Evolutionary conservation across 2,113 vertebrate species (phyloP).

Genomic region (Murina feae): DNA sequence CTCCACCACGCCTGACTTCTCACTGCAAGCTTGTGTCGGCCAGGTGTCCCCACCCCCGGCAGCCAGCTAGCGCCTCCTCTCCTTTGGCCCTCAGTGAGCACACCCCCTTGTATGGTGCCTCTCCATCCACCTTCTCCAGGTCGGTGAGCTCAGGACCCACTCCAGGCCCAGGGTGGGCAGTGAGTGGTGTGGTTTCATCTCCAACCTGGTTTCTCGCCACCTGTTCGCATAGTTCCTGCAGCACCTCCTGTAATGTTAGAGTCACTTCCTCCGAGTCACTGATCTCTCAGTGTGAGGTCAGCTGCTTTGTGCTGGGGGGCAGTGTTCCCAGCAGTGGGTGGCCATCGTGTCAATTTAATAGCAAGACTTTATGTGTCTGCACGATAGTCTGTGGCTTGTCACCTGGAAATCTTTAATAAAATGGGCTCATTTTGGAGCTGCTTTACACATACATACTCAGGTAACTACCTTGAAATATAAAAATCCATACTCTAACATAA

Average conservation of each 20-base stretch:
- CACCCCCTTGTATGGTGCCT: neutral
- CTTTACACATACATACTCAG: neutral
- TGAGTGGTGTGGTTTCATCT: neutral
- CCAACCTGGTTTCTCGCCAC: neutral
- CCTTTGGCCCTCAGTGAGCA: neutral
- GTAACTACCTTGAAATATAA: neutral
- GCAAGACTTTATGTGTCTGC: neutral
- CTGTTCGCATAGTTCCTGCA: fast-evolving
- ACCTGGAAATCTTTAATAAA: neutral
- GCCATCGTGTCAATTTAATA: neutral
- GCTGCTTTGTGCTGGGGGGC: neutral
- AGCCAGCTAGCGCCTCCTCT: neutral
- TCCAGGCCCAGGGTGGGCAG: neutral
- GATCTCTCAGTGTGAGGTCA: neutral
- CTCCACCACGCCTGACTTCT: neutral
- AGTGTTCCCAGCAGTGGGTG: neutral
- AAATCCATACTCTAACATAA: neutral
- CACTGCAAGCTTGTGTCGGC: neutral
- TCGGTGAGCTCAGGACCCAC: neutral
- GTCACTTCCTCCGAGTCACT: neutral
- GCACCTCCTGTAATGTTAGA: neutral
- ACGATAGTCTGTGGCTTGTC: fast-evolving
- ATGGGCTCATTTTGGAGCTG: neutral
- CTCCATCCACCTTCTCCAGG: neutral
- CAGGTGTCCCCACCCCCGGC: neutral